These are phyloP conservation scores for Paramormyrops hopkinsi DNA, from an alignment of 2,797 vertebrate species.

Conservation along the genomic window DNA sequence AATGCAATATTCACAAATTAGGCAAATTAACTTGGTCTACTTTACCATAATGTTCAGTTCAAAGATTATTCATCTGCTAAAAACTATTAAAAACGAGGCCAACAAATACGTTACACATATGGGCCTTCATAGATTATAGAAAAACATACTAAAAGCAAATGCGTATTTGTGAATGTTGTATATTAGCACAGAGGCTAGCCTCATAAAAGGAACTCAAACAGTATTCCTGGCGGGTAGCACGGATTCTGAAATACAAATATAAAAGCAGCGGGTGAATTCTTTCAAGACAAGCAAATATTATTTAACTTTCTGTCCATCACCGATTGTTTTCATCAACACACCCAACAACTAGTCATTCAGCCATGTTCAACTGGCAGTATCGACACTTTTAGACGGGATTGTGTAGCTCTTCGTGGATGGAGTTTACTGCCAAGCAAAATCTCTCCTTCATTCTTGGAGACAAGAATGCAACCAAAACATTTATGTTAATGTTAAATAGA, in stretches of 20 bases:
- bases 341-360: conserved; percentile 39
- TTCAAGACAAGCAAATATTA: conserved; percentile 46
- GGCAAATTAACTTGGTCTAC: background rate
- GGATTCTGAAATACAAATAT: conserved; percentile 50
- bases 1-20: background rate
- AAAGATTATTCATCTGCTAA: background rate
- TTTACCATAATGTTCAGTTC: background rate
- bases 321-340: conserved; percentile 37
- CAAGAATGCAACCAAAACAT: background rate
- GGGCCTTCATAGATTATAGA: background rate
- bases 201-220: conserved; percentile 32
- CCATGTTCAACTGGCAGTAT: background rate
- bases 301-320: conserved; percentile 38
- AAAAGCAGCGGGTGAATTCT: conserved; percentile 32
- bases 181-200: conserved; percentile 40
- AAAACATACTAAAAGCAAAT: background rate
- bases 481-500: background rate
- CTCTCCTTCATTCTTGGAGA: background rate
- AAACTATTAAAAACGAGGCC: background rate
- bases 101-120: background rate
- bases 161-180: conserved; percentile 23
- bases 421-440: background rate
- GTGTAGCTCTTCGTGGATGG: conserved; percentile 32
- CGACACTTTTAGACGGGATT: background rate
- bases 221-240: conserved; percentile 45